Conservation (phyloP, 2,797 vertebrate species). For the Malurus leucopterus region DNA sequence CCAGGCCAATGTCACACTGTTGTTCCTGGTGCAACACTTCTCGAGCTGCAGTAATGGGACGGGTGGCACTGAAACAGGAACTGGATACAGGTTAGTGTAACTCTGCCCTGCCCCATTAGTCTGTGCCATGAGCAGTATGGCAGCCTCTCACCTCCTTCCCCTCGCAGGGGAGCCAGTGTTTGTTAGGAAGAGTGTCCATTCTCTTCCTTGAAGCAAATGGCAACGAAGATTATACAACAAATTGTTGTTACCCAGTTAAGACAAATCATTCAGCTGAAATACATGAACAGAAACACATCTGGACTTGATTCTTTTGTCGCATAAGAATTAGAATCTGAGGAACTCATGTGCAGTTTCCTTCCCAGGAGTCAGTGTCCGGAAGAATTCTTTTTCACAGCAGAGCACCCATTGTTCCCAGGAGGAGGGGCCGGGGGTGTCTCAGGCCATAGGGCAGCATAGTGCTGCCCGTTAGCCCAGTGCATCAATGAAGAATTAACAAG, state of each 20-base stretch:
- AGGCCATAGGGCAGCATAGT: rapidly evolving
- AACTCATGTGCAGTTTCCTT: not conserved
- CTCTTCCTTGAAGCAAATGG: not conserved
- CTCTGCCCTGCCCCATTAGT: slow-evolving; percentile 26
- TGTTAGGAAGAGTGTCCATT: not conserved
- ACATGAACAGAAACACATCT: not conserved
- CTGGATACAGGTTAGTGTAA: slow-evolving; percentile 68
- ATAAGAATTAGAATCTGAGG: not conserved
- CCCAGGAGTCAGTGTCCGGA: not conserved
- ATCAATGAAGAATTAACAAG: not conserved
- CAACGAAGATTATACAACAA: not conserved
- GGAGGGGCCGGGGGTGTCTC: not conserved
- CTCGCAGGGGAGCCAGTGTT: not conserved
- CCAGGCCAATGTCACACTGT: slow-evolving; percentile 96
- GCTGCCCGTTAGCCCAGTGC: not conserved
- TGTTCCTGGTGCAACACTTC: slow-evolving; percentile 94
- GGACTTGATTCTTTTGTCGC: not conserved
- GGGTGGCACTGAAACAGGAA: slow-evolving; percentile 80
- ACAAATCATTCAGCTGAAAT: not conserved
- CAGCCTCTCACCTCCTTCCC: not conserved
- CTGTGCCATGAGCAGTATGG: not conserved
- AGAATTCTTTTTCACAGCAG: not conserved
- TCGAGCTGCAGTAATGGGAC: slow-evolving; percentile 92
- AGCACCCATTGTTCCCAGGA: not conserved
- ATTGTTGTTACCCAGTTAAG: not conserved